These are phyloP conservation scores for Lerista edwardsae DNA, from an alignment of 2,797 vertebrate species.

Conservation along the genomic window DNA sequence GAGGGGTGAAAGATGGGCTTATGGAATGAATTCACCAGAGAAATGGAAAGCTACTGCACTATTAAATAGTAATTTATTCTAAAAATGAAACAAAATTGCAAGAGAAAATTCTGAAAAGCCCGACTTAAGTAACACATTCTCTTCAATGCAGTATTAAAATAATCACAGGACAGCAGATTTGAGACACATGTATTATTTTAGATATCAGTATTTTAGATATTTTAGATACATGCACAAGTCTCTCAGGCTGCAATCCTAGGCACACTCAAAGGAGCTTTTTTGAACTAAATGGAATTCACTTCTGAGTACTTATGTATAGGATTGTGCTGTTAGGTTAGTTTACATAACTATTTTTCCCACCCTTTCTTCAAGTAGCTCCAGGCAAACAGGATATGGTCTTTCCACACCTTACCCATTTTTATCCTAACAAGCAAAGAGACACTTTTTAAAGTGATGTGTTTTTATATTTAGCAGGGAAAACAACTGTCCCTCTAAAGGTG, in stretches of 20 bases:
- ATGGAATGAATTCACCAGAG: conserved; percentile 20
- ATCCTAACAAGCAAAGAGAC: not conserved
- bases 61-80: not conserved
- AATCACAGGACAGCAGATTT: conserved; percentile 47
- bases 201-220: not conserved
- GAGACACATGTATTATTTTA: conserved; percentile 58
- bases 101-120: conserved; percentile 12
- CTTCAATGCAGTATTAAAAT: not conserved
- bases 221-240: not conserved
- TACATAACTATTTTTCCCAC: not conserved
- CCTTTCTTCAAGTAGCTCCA: not conserved
- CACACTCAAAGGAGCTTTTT: no score
- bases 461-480: no score
- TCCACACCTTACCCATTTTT: not conserved
- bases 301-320: no score
- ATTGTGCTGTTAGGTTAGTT: no score
- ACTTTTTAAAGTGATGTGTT: no score
- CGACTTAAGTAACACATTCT: not conserved
- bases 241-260: not conserved
- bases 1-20: conserved; percentile 42
- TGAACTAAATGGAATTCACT: no score
- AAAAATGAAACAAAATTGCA: not conserved
- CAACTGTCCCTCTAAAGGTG: not conserved
- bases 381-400: not conserved
- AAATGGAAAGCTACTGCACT: conserved; percentile 14